These are phyloP conservation scores for Oxyruncus cristatus DNA, from an alignment of 2,113 vertebrate genomes.

Conservation along the genomic window DNA sequence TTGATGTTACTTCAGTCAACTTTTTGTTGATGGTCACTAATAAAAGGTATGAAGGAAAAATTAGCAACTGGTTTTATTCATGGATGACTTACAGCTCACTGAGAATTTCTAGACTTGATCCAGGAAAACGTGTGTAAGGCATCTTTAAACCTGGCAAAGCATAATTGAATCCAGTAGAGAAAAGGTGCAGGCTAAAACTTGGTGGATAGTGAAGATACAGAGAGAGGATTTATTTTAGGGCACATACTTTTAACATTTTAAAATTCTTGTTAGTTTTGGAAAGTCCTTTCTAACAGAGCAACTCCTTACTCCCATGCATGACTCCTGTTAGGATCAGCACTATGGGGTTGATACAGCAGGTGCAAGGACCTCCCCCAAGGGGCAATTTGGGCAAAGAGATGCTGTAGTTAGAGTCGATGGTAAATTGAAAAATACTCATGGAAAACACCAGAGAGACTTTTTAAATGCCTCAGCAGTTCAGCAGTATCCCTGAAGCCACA, in stretches of 20 bases:
- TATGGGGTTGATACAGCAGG: not conserved
- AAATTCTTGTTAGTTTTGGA: not conserved
- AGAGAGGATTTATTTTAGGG: not conserved
- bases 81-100: not conserved
- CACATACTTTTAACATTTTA: not conserved
- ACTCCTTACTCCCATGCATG: not conserved
- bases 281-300: not conserved
- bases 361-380: not conserved
- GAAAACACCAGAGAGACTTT: not conserved
- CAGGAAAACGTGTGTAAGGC: not conserved
- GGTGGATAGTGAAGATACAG: not conserved
- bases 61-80: not conserved
- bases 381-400: not conserved
- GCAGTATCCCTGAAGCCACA: not conserved
- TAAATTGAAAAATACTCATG: not conserved
- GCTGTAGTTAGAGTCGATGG: not conserved
- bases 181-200: not conserved
- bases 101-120: not conserved
- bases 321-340: not conserved
- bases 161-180: not conserved
- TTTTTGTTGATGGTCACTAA: not conserved
- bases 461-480: not conserved
- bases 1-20: not conserved
- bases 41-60: slow-evolving; percentile 19
- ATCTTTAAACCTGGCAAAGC: not conserved